A percentile compares a stretch with the other conserved stretches of the same genome.
These are phyloP conservation scores for Apoderus coryli DNA, from an alignment of 2,888 invertebrate genomes.

Conservation along the genomic window DNA sequence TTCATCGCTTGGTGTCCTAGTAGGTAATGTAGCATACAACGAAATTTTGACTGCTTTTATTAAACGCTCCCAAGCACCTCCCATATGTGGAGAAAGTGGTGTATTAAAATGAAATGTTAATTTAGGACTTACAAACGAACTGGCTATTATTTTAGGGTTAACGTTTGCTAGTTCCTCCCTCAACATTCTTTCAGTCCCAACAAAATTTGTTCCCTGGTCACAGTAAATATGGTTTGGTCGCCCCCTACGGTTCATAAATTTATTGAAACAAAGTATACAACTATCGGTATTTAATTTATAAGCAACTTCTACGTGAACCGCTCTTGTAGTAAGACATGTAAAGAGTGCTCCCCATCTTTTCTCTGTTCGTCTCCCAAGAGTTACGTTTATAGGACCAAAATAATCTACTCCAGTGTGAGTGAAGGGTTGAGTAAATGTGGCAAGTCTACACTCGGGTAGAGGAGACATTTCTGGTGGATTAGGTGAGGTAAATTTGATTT, in stretches of 20 bases:
- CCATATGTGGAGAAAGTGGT: conserved; percentile 9
- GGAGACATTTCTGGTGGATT: conserved; percentile 4
- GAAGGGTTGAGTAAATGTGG: conserved; percentile 1
- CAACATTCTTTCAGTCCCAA: conserved; percentile 2
- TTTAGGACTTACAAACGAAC: conserved; percentile 8
- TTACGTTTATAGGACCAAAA: conserved; percentile 6
- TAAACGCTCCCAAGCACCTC: conserved; percentile 9
- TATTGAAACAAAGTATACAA: too few relatives aligned
- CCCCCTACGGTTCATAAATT: conserved; percentile 1
- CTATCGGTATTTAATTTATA: too few relatives aligned
- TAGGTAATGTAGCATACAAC: conserved; percentile 9
- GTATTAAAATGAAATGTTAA: conserved; percentile 10
- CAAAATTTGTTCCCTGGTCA: conserved; percentile 1
- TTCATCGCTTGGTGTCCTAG: conserved; percentile 7
- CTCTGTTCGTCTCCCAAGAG: conserved; percentile 4
- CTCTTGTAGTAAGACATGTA: conserved; percentile 6
- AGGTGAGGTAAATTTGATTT: conserved; percentile 5
- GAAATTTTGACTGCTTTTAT: conserved; percentile 10
- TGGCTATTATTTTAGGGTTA: conserved; percentile 3
- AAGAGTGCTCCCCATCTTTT: conserved; percentile 1
- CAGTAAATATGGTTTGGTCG: conserved; percentile 1
- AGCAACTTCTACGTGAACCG: too few relatives aligned
- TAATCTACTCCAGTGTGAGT: conserved; percentile 4
- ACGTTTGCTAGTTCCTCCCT: neutral
- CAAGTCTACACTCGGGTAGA: neutral